Base-by-base conservation (phyloP, 1,140 invertebrate genomes). In the Neuroterus valhalla region DNA sequence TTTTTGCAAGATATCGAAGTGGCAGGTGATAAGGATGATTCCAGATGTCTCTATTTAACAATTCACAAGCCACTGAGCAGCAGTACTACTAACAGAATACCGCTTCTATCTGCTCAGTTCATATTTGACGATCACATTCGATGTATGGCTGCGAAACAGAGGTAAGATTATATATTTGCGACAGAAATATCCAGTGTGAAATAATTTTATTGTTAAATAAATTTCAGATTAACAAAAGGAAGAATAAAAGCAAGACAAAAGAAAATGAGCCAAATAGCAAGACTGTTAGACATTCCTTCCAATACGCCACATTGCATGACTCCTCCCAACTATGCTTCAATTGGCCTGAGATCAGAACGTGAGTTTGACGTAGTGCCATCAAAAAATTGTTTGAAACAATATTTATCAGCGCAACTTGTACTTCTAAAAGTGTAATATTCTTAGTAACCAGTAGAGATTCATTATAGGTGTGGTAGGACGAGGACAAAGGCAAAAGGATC, bases 121-220 rank as follows among this genome's bases (percentile, higher is more conserved):
- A 93, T 99, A 52, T 99, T 99, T 86, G 98, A 99, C 87, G 98
- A 99, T 91, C 97, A 99, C 86, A 99, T 99, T 75, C 92, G 98
- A 12, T 99, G 98, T 87, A 98, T 98, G 96, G 97, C 97, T 43
- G 97, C 96, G 26, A 96, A 96, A 88, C 96, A 96, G 90, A 97
- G 93, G 95, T 96, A 86, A 75, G 38, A 23, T 78, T 71, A 73
- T 66, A 11, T 38, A 17, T 62, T 77, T 43, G 74, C 70, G 66
- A 71, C 48, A 46, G 55, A 55, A 66, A 46, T 66, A 71, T 52
- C 23, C 68, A 66, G 44, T 48, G 76, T 71, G 66, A 62, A 3
- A 55, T 14, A 8, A 43, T 48, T 66, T 55, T 15, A 44, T 46
- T 76, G 4, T 31, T 45, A 66, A 48, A 44, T 8, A 43, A 6